Base-by-base conservation (phyloP, 2,113 vertebrate genomes). In the Natator depressus region DNA sequence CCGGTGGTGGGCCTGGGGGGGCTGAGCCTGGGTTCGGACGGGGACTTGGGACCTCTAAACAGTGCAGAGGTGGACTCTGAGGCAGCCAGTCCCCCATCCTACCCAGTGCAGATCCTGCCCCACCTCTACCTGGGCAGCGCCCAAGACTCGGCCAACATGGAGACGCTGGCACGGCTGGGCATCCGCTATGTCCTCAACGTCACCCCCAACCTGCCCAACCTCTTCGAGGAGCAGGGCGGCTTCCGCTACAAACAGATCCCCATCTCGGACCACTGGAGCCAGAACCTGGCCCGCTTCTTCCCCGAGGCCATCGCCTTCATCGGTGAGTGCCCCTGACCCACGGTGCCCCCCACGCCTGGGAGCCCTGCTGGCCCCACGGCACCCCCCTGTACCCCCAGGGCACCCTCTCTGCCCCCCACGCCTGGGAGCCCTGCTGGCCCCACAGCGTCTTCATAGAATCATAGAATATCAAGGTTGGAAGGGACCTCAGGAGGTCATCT, bases 241-340 rank as follows among this genome's bases (percentile, higher is more conserved):
- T 99, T 99, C 97, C 98, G 98, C 96, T 99, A 99, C 98, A 99
- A 99, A 96, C 98, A 99, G 98, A 99, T 99, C 89, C 99, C 99
- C 89, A 99, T 99, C 96, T 99, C 99, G 0, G 99, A 99, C 95
- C 99, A 99, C 97, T 99, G 99, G 99, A 99, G 99, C 97, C 99
- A 99, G 96, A 99, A 99, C 90, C 96, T 99, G 94, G 99, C 99
- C 29, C 99, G 99, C 98, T 99, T 99, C 98, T 99, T 99, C 93
- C 99, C 99, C 1, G 99, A 99, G 91, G 99, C 99, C 85, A 99
- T 99, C 80, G 98, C 98, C 1, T 99, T 99, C 97, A 99, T 99
- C 57, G 99, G 99, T 99, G 51, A 79, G 79, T 75, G 29, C 2
- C 9, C 46, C 25, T 25, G 38, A 3, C 3, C 8, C 19, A 3